These are phyloP conservation scores for Ammodytes dubius DNA, from an alignment of 2,113 vertebrate species.

Conservation along the genomic window DNA sequence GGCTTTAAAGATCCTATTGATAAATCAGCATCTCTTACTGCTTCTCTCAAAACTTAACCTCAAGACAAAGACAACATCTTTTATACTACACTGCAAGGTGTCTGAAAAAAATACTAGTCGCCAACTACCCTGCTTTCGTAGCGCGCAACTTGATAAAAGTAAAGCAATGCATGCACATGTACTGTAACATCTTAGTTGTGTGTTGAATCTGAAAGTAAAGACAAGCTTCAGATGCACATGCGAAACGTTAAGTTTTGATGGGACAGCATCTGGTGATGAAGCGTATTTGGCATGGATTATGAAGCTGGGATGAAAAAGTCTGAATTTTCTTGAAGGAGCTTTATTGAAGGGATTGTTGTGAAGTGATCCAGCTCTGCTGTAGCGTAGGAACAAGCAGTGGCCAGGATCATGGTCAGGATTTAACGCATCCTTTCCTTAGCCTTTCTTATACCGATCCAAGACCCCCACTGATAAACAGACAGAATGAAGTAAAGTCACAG, in stretches of 20 bases:
- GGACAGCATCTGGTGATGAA: slow-evolving; percentile 22
- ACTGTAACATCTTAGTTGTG: slow-evolving; percentile 49
- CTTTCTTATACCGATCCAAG: not conserved
- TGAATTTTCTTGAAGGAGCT: not conserved
- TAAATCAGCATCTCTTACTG: slow-evolving; percentile 35
- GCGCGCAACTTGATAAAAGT: slow-evolving; percentile 40
- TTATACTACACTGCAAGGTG: slow-evolving; percentile 61
- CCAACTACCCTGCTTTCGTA: slow-evolving; percentile 66
- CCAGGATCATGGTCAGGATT: not conserved
- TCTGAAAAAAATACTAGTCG: slow-evolving; percentile 41
- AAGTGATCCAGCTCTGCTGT: not conserved
- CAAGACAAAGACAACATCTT: slow-evolving; percentile 29
- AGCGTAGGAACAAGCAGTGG: not conserved
- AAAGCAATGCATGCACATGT: slow-evolving; percentile 68
- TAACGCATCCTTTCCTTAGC: not conserved
- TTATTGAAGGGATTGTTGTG: not conserved
- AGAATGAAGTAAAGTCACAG: not conserved
- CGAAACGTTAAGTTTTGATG: slow-evolving; percentile 47
- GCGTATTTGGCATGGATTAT: not conserved
- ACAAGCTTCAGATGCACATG: slow-evolving; percentile 41
- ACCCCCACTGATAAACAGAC: slow-evolving; percentile 6
- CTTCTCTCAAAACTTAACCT: slow-evolving; percentile 49
- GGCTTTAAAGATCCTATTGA: not conserved
- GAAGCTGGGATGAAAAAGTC: not conserved
- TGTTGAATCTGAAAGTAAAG: slow-evolving; percentile 44